Conservation (phyloP, 2,113 vertebrate species). For the Capra hircus region DNA sequence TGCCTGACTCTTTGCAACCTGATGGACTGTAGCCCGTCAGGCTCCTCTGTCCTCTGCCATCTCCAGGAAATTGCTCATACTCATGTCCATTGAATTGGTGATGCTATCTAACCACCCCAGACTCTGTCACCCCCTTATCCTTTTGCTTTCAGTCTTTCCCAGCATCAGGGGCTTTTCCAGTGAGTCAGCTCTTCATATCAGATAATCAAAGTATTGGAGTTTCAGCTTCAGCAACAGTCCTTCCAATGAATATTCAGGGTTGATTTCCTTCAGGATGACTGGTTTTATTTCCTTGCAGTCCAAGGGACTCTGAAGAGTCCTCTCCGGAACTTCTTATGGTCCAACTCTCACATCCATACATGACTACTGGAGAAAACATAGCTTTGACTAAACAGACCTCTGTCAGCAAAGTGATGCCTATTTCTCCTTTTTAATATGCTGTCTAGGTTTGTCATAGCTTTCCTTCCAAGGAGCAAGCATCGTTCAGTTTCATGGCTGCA, state of each 20-base stretch:
- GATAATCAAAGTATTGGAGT: neutral
- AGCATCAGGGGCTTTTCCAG: neutral
- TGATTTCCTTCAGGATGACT: neutral
- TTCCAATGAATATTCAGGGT: neutral
- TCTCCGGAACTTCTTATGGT: neutral
- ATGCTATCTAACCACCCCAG: neutral
- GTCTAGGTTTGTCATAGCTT: neutral
- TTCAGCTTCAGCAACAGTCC: neutral
- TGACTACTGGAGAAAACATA: neutral
- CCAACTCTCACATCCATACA: neutral
- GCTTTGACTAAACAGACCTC: neutral
- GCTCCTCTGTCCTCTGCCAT: neutral
- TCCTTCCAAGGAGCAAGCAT: neutral
- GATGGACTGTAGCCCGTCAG: accelerated
- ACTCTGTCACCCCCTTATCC: neutral
- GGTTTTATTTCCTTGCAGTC: neutral
- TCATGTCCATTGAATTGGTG: neutral
- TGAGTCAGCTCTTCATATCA: neutral
- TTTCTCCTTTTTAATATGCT: neutral
- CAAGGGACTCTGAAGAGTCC: neutral
- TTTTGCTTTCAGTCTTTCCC: neutral
- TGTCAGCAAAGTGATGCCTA: neutral
- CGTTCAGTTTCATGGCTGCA: neutral
- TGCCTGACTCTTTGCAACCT: accelerated
- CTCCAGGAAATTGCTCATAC: neutral